phyloP scores from a whole-genome alignment of 2,113 vertebrate species.

The Hippotragus niger region DNA sequence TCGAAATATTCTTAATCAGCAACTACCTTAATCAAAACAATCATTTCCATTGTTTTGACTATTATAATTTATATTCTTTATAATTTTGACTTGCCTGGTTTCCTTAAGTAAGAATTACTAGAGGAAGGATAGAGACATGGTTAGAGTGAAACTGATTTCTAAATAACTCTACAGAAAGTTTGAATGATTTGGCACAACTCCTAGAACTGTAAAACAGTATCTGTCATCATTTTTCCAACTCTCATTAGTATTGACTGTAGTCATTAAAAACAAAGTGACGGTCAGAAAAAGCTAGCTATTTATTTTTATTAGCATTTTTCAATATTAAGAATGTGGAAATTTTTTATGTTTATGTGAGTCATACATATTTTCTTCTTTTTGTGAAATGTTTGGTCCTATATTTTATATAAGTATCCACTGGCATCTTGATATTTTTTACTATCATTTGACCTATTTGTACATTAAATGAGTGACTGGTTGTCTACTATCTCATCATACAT shows the following conservation, averaged over 20 bases:
- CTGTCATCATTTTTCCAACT: neutral
- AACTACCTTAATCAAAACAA: neutral
- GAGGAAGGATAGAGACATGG: neutral
- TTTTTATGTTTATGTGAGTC: neutral
- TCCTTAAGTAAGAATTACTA: neutral
- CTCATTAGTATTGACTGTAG: neutral
- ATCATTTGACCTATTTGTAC: neutral
- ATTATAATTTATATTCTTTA: neutral
- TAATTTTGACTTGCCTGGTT: neutral
- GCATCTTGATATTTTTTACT: neutral
- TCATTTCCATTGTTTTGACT: neutral
- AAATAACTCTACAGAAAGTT: neutral
- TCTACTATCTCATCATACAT: neutral
- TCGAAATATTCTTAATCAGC: neutral
- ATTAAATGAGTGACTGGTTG: neutral
- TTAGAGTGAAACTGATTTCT: neutral
- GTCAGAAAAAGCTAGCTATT: neutral
- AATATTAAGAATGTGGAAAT: neutral
- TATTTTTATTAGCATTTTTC: neutral
- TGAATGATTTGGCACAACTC: neutral
- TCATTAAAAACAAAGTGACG: neutral
- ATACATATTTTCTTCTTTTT: neutral
- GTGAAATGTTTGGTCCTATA: neutral
- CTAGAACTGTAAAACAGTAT: neutral
- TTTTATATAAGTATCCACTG: neutral